phyloP scores from a whole-genome alignment of 2,113 vertebrate genomes.

The Gallinago undulata region DNA sequence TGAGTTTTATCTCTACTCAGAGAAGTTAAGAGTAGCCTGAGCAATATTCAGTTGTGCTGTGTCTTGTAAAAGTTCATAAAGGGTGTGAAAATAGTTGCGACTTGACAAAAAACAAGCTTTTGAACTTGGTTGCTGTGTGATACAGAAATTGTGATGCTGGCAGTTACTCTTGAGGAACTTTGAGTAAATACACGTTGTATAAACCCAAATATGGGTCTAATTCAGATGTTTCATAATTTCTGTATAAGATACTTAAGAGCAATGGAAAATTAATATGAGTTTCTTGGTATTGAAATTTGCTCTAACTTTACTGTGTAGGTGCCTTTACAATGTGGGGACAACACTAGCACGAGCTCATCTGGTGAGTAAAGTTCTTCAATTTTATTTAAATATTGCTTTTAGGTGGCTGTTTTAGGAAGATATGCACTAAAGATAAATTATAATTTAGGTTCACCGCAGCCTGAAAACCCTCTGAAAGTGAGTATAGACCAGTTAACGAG shows the following conservation, averaged over 20 bases:
- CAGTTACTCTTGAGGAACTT: background rate
- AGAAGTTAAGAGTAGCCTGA: background rate
- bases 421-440: constrained; percentile 18
- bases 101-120: background rate
- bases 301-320: constrained; percentile 67
- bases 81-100: background rate
- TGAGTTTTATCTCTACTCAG: background rate
- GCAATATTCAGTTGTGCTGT: background rate
- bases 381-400: background rate
- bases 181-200: background rate
- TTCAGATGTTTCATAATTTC: background rate
- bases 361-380: constrained; percentile 63
- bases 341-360: constrained; percentile 32
- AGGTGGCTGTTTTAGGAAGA: background rate
- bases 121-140: background rate
- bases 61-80: background rate
- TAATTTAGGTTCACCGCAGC: constrained; percentile 70
- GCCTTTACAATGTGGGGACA: constrained; percentile 70
- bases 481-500: constrained; percentile 80
- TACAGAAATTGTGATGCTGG: background rate
- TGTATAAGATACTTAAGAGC: background rate
- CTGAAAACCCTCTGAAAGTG: constrained; percentile 79
- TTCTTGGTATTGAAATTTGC: background rate
- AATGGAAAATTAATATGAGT: background rate
- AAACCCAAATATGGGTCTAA: background rate